Conservation (phyloP, 2,113 vertebrate species). For the Gorilla gorilla region DNA sequence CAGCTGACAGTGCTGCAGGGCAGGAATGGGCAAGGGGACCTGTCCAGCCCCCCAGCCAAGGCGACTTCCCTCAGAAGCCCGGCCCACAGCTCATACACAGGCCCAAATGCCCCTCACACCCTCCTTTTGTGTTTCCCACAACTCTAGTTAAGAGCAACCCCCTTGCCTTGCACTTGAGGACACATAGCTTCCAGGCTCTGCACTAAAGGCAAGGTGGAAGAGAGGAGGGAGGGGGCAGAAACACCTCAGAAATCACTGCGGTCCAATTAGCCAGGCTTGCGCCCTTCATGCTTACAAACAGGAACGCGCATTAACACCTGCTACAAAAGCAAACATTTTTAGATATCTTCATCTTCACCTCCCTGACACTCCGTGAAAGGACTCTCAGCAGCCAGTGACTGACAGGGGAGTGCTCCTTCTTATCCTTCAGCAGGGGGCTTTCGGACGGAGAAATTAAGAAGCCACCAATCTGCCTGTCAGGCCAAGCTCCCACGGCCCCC, state of each 20-base stretch:
- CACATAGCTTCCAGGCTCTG: slow-evolving; percentile 34
- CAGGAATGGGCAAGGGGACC: not conserved
- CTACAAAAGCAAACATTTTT: slow-evolving; percentile 80
- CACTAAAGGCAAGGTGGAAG: slow-evolving; percentile 12
- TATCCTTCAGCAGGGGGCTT: not conserved
- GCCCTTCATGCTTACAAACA: slow-evolving; percentile 80
- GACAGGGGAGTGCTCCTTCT: slow-evolving; percentile 53
- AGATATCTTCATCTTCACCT: slow-evolving; percentile 83
- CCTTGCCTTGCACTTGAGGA: slow-evolving; percentile 54
- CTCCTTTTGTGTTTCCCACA: not conserved
- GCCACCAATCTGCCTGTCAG: slow-evolving; percentile 55
- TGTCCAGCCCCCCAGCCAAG: not conserved
- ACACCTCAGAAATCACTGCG: slow-evolving; percentile 73
- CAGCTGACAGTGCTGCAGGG: not conserved
- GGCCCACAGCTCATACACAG: not conserved
- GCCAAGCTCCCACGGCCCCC: not conserved
- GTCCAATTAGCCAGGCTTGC: slow-evolving; percentile 83
- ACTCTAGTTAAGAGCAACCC: slow-evolving; percentile 30
- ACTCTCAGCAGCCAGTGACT: slow-evolving; percentile 65
- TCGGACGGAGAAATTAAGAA: slow-evolving; percentile 50
- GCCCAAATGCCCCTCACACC: not conserved
- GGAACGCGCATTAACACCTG: slow-evolving; percentile 79
- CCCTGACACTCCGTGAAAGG: slow-evolving; percentile 73
- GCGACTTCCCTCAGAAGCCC: not conserved
- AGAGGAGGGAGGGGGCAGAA: not conserved